A percentile compares a stretch with the other conserved stretches of the same genome.
Evolutionary conservation across 2,888 invertebrate species (phyloP).

Genomic region (Acleris emargana): DNA sequence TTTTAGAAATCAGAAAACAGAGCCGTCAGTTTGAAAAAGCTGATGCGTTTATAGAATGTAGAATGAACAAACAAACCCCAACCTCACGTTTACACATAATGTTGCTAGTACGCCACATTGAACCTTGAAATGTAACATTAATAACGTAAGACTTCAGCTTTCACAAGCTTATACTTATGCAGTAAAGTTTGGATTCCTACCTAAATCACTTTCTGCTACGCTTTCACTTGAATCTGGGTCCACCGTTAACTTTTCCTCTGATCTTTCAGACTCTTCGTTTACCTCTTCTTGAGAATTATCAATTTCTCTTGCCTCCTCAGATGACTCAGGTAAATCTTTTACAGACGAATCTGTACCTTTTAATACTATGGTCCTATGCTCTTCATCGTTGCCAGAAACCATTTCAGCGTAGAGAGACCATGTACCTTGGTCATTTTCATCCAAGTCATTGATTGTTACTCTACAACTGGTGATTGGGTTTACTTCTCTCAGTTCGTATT

Average conservation of each 20-base stretch:
- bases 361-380: constrained; percentile 3
- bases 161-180: no score
- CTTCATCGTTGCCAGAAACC: background rate
- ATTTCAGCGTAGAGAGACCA: constrained; percentile 15
- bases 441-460: constrained; percentile 22
- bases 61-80: no score
- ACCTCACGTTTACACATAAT: no score
- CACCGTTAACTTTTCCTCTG: constrained; percentile 13
- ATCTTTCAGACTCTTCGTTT: background rate
- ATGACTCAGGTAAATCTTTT: background rate
- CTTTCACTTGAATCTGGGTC: background rate
- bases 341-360: constrained; percentile 2
- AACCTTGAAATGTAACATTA: no score
- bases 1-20: no score
- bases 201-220: background rate
- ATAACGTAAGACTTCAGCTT: no score
- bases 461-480: background rate
- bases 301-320: background rate
- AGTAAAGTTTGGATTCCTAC: background rate
- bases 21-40: no score
- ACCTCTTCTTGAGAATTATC: background rate
- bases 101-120: no score
- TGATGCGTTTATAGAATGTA: no score
- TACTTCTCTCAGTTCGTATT: background rate
- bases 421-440: constrained; percentile 21